phyloP scores from a whole-genome alignment of 2,113 vertebrate species.

The Mola mola region DNA sequence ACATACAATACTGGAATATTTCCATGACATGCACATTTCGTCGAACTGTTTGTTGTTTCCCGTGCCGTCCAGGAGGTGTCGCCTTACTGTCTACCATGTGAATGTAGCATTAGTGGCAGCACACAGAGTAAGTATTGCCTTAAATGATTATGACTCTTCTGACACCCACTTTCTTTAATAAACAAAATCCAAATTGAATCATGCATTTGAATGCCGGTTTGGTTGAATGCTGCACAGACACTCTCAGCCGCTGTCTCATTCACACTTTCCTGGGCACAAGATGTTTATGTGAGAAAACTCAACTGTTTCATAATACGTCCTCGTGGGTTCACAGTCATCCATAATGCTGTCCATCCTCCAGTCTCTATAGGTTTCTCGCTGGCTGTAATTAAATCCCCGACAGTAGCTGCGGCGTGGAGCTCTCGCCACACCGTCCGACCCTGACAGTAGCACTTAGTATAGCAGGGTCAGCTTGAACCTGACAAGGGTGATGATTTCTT shows the following conservation, averaged over 20 bases:
- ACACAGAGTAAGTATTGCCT: too few relatives aligned
- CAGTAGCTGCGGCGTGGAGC: conserved; percentile 31
- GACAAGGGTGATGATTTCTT: conserved; percentile 73
- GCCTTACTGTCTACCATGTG: too few relatives aligned
- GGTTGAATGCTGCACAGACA: too few relatives aligned
- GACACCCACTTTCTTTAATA: too few relatives aligned
- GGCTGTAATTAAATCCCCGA: conserved; percentile 29
- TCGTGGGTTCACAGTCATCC: conserved; percentile 11
- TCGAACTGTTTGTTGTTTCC: too few relatives aligned
- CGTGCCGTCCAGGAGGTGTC: too few relatives aligned
- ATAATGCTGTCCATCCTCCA: conserved; percentile 1
- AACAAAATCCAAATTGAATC: too few relatives aligned
- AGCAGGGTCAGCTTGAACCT: conserved; percentile 37
- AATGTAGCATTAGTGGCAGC: too few relatives aligned
- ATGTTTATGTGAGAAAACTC: conserved; percentile 1
- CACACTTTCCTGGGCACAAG: conserved; percentile 43
- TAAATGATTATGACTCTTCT: too few relatives aligned
- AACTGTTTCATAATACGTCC: conserved; percentile 9
- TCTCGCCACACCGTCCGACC: conserved; percentile 38
- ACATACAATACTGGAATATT: too few relatives aligned
- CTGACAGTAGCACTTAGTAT: conserved; percentile 32
- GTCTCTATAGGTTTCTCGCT: conserved; percentile 9
- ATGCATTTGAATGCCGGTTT: too few relatives aligned
- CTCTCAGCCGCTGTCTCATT: background rate
- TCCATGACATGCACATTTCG: too few relatives aligned